These are phyloP conservation scores for Orchesella cincta DNA, from an alignment of 1,140 invertebrate genomes.

Conservation along the genomic window DNA sequence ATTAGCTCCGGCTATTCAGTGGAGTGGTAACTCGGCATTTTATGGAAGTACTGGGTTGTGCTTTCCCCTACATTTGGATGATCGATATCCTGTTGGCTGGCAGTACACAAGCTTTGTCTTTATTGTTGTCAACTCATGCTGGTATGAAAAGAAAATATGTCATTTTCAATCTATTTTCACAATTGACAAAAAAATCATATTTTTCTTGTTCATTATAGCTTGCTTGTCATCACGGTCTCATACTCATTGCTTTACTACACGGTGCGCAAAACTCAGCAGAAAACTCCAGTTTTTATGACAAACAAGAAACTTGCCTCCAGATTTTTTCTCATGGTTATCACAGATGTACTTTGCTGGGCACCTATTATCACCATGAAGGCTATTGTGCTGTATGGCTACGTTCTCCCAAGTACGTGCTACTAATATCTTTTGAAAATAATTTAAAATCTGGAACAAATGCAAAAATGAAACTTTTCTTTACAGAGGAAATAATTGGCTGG, in stretches of 20 bases:
- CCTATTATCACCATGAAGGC: slow-evolving; percentile 73
- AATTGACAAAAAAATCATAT: background rate
- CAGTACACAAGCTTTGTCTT: slow-evolving; percentile 74
- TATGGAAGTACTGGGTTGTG: slow-evolving; percentile 73
- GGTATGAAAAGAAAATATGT: too few species aligned
- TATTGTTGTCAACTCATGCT: slow-evolving; percentile 27
- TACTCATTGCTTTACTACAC: slow-evolving; percentile 69
- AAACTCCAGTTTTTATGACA: slow-evolving; percentile 61
- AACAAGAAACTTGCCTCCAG: slow-evolving; percentile 68
- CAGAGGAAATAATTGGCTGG: slow-evolving; percentile 71
- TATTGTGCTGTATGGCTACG: slow-evolving; percentile 62
- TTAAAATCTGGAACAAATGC: background rate
- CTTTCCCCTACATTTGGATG: slow-evolving; percentile 72
- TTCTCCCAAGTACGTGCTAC: slow-evolving; percentile 61
- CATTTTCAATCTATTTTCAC: background rate
- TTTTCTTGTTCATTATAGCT: slow-evolving; percentile 56
- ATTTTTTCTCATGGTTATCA: slow-evolving; percentile 75
- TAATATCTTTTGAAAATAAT: too few species aligned
- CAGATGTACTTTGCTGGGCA: slow-evolving; percentile 73
- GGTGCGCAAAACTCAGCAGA: slow-evolving; percentile 65
- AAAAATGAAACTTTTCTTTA: slow-evolving; percentile 46
- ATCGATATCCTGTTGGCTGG: slow-evolving; percentile 71
- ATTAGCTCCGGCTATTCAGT: slow-evolving; percentile 63
- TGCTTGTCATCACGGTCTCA: slow-evolving; percentile 65
- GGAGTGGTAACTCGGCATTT: slow-evolving; percentile 66